Conservation (phyloP, 2,888 invertebrate genomes). For the Sisyra terminalis region DNA sequence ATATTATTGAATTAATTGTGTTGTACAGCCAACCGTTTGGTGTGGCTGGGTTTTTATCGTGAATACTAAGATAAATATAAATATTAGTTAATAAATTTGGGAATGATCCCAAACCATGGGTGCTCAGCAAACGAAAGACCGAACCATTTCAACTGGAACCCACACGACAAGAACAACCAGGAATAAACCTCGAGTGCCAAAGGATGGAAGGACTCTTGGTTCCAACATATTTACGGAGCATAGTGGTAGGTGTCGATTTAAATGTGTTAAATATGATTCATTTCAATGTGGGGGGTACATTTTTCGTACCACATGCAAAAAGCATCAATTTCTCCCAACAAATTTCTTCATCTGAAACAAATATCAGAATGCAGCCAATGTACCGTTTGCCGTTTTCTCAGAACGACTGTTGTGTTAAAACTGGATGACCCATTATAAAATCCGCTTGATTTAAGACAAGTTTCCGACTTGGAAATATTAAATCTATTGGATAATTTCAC, state of each 20-base stretch:
- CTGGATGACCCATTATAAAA: too few species aligned
- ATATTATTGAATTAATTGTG: constrained; percentile 13
- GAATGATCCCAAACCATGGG: constrained; percentile 48
- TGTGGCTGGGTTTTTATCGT: constrained; percentile 19
- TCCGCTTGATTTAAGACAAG: too few species aligned
- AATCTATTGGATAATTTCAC: too few species aligned
- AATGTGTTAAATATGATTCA: background rate
- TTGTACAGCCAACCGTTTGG: constrained; percentile 20
- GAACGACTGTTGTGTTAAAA: too few species aligned
- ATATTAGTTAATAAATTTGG: constrained; percentile 18
- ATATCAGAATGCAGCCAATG: too few species aligned
- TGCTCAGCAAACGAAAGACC: constrained; percentile 88
- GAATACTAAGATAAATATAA: constrained; percentile 12
- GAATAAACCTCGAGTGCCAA: constrained; percentile 56
- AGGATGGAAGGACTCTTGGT: constrained; percentile 71
- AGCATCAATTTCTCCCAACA: too few species aligned
- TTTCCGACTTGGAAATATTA: too few species aligned
- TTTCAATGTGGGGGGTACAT: too few species aligned
- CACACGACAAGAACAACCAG: constrained; percentile 55
- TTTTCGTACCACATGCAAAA: too few species aligned
- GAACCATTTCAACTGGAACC: constrained; percentile 54
- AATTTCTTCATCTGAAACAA: too few species aligned
- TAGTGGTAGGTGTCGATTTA: constrained; percentile 52
- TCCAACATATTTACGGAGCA: constrained; percentile 91
- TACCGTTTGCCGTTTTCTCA: too few species aligned